phyloP scores from a whole-genome alignment of 2,113 vertebrate species.

The Melanostigma gelatinosum region DNA sequence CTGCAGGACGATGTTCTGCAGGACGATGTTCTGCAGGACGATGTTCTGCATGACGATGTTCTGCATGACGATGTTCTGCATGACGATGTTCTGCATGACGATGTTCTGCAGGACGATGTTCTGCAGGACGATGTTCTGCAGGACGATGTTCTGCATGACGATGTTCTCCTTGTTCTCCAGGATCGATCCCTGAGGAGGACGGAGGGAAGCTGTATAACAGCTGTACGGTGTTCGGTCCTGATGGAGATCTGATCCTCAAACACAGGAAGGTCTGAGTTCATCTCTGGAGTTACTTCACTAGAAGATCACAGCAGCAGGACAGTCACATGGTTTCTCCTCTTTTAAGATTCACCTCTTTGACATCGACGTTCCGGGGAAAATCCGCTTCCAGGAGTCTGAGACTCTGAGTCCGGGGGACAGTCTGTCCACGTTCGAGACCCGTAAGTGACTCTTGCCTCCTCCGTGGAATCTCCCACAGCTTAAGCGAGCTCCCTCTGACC shows the following conservation, averaged over 20 bases:
- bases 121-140: too few relatives aligned
- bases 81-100: too few relatives aligned
- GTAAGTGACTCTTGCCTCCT: constrained; percentile 79
- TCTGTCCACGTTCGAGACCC: constrained; percentile 92
- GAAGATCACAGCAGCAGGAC: neutral
- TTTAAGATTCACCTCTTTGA: constrained; percentile 96
- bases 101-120: too few relatives aligned
- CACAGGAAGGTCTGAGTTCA: constrained; percentile 89
- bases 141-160: too few relatives aligned
- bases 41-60: too few relatives aligned
- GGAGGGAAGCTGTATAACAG: constrained; percentile 93
- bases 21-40: too few relatives aligned
- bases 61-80: too few relatives aligned
- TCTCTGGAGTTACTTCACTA: neutral
- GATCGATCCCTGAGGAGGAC: constrained; percentile 96
- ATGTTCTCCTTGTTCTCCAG: constrained; percentile 71
- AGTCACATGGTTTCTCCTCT: neutral
- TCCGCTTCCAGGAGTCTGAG: constrained; percentile 96
- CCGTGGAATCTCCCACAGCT: rapidly evolving
- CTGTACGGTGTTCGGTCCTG: constrained; percentile 92
- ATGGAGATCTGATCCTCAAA: constrained; percentile 90
- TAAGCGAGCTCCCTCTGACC: neutral
- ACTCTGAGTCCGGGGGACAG: constrained; percentile 89
- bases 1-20: too few relatives aligned
- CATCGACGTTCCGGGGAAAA: constrained; percentile 95